Base-by-base conservation (phyloP, 2,113 vertebrate genomes). In the Gymnarchus niloticus region DNA sequence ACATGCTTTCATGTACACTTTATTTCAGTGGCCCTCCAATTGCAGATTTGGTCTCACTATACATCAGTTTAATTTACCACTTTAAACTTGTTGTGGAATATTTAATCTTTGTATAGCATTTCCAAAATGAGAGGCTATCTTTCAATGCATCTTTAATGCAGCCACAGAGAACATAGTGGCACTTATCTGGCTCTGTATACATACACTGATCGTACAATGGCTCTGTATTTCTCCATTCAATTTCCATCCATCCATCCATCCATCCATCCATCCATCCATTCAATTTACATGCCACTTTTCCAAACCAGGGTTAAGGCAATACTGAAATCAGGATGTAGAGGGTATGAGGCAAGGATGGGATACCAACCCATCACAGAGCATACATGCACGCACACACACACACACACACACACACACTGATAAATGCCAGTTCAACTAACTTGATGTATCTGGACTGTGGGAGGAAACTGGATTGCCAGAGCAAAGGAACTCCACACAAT, bases 341-440 rank as follows among this genome's bases (percentile, higher is more conserved):
- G n/a, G n/a, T n/a, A n/a, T n/a, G n/a, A n/a, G n/a, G n/a, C n/a
- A n/a, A n/a, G n/a, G n/a, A n/a, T n/a, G n/a, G n/a, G n/a, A n/a
- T n/a, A n/a, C n/a, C n/a, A n/a, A n/a, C n/a, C n/a, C n/a, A n/a
- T n/a, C n/a, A n/a, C n/a, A n/a, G n/a, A n/a, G 56, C 84, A 51
- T 56, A 56, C 56, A 8, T 6, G 5, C 25, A 19, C 59, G 83
- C 61, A 86, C 87, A 84, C 2, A 37, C 80, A 85, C 83, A 69
- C n/a, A 85, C 19, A 41, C 78, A 81, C 49, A 73, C 14, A 48
- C 80, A 82, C 41, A n/a, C 37, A 69, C 37, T 12, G 41, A 56
- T 57, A 59, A 28, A 59, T 41, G 51, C 59, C 61, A 9, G n/a
- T 9, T 17, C 82, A 78, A 41, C n/a, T 56, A 56, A 83, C 46